Conservation (phyloP, 2,888 invertebrate genomes). For the Dascillus cervinus region DNA sequence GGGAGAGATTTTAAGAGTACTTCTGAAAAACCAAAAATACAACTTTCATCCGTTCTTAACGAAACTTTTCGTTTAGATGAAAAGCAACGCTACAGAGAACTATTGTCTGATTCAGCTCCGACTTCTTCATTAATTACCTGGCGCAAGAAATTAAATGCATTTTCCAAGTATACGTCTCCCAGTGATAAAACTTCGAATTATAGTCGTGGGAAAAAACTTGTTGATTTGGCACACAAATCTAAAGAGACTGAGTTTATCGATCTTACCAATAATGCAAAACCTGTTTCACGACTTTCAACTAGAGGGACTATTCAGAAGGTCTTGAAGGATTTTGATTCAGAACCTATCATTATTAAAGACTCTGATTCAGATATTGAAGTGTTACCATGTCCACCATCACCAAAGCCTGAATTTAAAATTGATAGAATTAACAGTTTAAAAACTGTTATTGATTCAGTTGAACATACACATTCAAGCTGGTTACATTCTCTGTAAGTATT, state of each 20-base stretch:
- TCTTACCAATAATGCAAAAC: conserved; percentile 14
- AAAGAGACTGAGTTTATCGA: conserved; percentile 12
- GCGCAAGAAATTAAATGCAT: conserved; percentile 16
- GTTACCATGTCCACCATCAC: conserved; percentile 34
- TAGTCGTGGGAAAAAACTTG: conserved; percentile 13
- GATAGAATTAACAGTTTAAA: conserved; percentile 48
- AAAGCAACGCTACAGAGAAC: conserved; percentile 48
- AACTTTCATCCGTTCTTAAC: conserved; percentile 35
- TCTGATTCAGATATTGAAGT: conserved; percentile 37
- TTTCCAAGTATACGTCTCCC: conserved; percentile 28
- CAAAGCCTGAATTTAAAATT: conserved; percentile 37
- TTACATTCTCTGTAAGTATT: conserved; percentile 43
- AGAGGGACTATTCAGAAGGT: conserved; percentile 32
- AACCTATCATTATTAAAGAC: conserved; percentile 31
- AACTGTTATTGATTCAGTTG: conserved; percentile 47
- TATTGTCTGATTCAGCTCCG: conserved; percentile 42
- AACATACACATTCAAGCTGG: conserved; percentile 48
- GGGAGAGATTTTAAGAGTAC: too few species aligned
- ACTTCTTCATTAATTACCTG: conserved; percentile 8
- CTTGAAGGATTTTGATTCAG: conserved; percentile 28
- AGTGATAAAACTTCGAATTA: conserved; percentile 21
- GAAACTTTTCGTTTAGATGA: conserved; percentile 52
- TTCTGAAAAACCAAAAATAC: conserved; percentile 5
- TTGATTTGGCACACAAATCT: conserved; percentile 16
- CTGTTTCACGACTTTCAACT: conserved; percentile 21